Evolutionary conservation across 2,113 vertebrate species (phyloP).

Genomic region (Agelaius phoeniceus): DNA sequence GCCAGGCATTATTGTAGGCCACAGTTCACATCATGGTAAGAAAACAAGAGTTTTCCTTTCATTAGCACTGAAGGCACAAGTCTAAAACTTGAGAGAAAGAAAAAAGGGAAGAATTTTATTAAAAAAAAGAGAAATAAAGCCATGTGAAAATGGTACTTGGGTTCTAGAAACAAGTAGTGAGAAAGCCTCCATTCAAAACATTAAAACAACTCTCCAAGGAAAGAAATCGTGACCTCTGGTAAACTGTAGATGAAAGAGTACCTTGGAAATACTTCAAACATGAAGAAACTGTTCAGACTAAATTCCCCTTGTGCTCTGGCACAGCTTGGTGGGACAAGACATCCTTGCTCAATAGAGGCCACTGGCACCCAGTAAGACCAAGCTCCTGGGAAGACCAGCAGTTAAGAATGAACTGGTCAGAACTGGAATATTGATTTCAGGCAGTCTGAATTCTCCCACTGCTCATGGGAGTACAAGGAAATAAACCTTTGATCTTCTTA

Average conservation of each 20-base stretch:
- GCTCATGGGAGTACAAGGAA: background rate
- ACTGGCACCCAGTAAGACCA: background rate
- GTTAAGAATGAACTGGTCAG: background rate
- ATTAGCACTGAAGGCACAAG: background rate
- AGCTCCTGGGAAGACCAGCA: background rate
- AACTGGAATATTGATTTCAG: background rate
- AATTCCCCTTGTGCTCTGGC: background rate
- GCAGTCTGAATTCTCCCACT: background rate
- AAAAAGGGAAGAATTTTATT: background rate
- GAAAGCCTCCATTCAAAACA: background rate
- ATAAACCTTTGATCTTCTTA: background rate
- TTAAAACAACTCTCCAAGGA: background rate
- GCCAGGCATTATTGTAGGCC: background rate
- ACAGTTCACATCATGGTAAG: background rate
- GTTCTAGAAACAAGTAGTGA: background rate
- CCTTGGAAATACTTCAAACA: background rate
- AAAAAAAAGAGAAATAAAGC: background rate
- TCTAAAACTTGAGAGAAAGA: background rate
- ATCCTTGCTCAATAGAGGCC: background rate
- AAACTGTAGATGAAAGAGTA: background rate
- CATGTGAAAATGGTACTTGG: background rate
- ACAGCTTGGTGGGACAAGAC: background rate
- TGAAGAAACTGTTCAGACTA: rapidly evolving
- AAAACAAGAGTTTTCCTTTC: background rate
- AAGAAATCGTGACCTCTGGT: background rate